These are phyloP conservation scores for Varanus salvator DNA, from an alignment of 2,113 vertebrate genomes.

Conservation along the genomic window DNA sequence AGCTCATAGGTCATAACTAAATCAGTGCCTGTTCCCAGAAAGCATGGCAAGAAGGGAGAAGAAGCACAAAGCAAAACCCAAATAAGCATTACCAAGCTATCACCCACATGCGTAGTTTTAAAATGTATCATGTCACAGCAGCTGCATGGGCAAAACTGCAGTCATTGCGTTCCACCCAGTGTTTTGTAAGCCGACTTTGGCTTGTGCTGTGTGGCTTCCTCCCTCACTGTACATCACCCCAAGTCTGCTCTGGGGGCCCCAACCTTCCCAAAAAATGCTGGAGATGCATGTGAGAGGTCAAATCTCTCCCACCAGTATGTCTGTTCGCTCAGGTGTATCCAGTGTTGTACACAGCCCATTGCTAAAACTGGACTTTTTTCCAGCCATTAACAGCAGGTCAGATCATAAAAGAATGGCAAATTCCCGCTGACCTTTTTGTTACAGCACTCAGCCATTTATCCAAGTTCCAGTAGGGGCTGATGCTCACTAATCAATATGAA, in stretches of 20 bases:
- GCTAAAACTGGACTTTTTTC: background rate
- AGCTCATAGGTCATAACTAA: background rate
- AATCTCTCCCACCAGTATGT: too few species aligned
- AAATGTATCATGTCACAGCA: background rate
- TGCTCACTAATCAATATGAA: background rate
- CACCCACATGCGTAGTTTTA: background rate
- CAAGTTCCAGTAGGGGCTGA: slow-evolving; percentile 16
- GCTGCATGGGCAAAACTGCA: background rate
- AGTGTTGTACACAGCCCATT: background rate
- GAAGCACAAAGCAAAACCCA: background rate
- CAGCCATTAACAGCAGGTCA: slow-evolving; percentile 23
- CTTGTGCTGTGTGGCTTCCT: too few species aligned
- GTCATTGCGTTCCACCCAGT: too few species aligned
- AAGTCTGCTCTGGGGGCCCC: too few species aligned
- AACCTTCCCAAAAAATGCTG: too few species aligned
- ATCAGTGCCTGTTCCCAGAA: background rate
- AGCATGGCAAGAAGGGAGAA: background rate
- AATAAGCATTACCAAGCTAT: background rate
- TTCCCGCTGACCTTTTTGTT: slow-evolving; percentile 31
- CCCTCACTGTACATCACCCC: too few species aligned
- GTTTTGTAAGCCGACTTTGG: too few species aligned
- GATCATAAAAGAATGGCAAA: slow-evolving; percentile 23
- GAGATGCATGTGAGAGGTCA: background rate
- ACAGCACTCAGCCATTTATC: background rate
- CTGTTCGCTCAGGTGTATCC: too few species aligned